Conservation (phyloP, 2,113 vertebrate species). For the Lophius piscatorius region DNA sequence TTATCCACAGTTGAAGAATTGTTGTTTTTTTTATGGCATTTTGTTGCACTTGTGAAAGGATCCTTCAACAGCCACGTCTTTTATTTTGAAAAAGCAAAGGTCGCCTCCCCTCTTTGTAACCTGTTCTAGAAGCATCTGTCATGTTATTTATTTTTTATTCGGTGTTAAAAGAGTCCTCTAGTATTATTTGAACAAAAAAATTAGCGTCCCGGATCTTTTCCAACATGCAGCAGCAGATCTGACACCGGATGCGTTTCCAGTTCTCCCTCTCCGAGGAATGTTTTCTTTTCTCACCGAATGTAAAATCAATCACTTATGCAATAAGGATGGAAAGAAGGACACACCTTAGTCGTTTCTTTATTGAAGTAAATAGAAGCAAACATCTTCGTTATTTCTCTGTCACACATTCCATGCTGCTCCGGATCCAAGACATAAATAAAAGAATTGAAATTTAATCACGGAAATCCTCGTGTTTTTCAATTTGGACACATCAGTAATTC, state of each 20-base stretch:
- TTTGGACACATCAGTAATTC: constrained; percentile 19
- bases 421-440: constrained; percentile 87
- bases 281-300: constrained; percentile 70
- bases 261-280: constrained; percentile 61
- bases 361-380: constrained; percentile 74
- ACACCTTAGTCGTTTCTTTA: constrained; percentile 81
- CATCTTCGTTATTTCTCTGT: constrained; percentile 82
- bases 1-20: constrained; percentile 90
- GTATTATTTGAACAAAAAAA: constrained; percentile 90
- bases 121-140: constrained; percentile 90
- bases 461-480: constrained; percentile 57
- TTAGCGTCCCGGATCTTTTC: constrained; percentile 31
- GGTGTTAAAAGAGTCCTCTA: constrained; percentile 86
- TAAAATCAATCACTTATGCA: constrained; percentile 85
- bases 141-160: constrained; percentile 96
- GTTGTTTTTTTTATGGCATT: constrained; percentile 71
- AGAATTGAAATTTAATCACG: constrained; percentile 74
- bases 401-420: constrained; percentile 98
- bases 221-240: constrained; percentile 30
- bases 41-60: constrained; percentile 92
- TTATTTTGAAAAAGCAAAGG: constrained; percentile 68
- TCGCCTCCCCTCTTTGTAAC: constrained; percentile 87
- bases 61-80: constrained; percentile 84
- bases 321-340: constrained; percentile 87
- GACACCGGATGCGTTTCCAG: too few relatives aligned